phyloP scores from a whole-genome alignment of 2,113 vertebrate species.

The Loxodonta africana region DNA sequence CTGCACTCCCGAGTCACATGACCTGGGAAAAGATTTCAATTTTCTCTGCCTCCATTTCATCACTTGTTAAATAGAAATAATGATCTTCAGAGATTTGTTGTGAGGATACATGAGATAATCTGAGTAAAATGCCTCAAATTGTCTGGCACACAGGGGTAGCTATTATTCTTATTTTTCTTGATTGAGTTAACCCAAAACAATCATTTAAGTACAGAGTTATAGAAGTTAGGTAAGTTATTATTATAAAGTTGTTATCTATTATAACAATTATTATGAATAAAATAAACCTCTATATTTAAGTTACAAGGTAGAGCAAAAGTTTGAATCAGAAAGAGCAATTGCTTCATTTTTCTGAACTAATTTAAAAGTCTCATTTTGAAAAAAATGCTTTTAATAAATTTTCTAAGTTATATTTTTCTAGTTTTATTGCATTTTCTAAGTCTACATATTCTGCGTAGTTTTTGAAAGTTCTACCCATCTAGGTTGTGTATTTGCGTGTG shows the following conservation, averaged over 20 bases:
- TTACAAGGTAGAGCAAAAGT: slow-evolving; percentile 3
- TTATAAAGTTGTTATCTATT: background rate
- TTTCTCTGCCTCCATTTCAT: background rate
- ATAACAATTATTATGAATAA: background rate
- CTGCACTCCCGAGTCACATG: background rate
- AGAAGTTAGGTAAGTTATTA: background rate
- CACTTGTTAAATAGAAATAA: background rate
- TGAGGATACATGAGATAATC: background rate
- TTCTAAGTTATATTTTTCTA: background rate
- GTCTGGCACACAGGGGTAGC: background rate
- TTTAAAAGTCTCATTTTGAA: background rate
- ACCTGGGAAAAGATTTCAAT: background rate
- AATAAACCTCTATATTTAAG: background rate
- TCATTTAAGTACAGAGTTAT: background rate
- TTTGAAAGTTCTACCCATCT: background rate
- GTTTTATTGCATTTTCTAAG: background rate
- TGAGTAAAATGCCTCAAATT: background rate
- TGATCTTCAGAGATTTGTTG: background rate
- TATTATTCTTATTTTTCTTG: background rate
- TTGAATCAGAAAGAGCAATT: background rate
- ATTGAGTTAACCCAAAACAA: background rate
- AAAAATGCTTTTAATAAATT: background rate
- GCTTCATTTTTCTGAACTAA: background rate
- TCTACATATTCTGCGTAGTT: background rate
- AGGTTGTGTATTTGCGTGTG: background rate